These are phyloP conservation scores for Rhyacichthys aspro DNA, from an alignment of 2,797 vertebrate species.

Conservation along the genomic window DNA sequence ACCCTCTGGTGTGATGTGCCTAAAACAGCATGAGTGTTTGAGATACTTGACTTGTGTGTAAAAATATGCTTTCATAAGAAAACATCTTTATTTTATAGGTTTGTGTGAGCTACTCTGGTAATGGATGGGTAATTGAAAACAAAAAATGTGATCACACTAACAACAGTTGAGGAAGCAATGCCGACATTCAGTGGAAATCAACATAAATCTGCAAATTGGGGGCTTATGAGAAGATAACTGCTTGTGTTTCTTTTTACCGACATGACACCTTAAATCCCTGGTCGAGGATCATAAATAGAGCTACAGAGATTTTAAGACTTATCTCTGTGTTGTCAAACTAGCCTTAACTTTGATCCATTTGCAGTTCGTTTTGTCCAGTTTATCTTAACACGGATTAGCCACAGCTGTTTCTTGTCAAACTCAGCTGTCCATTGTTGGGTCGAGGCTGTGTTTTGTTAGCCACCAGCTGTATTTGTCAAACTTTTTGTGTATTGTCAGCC, in stretches of 20 bases:
- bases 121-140: constrained; percentile 19
- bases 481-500: neutral
- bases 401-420: constrained; percentile 7
- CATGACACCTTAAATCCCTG: neutral
- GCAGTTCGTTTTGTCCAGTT: constrained; percentile 5
- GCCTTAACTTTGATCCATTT: constrained; percentile 3
- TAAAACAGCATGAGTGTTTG: too few relatives aligned
- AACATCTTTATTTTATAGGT: constrained; percentile 10
- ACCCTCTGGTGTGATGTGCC: too few relatives aligned
- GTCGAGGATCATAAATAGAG: neutral
- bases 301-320: neutral
- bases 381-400: constrained; percentile 4
- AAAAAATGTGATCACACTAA: neutral
- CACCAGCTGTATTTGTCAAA: constrained; percentile 8
- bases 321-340: constrained; percentile 5
- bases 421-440: neutral
- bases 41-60: too few relatives aligned
- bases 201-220: too few relatives aligned
- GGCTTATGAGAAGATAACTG: neutral
- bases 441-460: constrained; percentile 1
- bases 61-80: too few relatives aligned
- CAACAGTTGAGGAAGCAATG: constrained; percentile 7
- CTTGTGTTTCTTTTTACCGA: neutral
- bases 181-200: neutral
- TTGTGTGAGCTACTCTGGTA: constrained; percentile 9